Evolutionary conservation across 2,113 vertebrate genomes (phyloP).

Genomic region (Circaetus cinerascens): DNA sequence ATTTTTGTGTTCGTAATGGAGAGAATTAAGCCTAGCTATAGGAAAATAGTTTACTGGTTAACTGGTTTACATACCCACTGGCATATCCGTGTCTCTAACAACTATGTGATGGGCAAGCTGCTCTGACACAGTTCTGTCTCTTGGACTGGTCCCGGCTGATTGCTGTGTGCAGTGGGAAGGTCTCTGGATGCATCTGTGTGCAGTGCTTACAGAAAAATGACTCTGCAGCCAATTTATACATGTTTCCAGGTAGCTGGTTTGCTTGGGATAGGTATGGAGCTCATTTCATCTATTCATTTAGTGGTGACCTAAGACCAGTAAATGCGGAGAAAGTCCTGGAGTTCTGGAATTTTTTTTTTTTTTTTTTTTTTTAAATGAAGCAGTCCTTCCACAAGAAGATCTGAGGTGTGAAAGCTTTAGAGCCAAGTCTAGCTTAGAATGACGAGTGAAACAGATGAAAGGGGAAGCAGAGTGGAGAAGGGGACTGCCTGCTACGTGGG

Average conservation of each 20-base stretch:
- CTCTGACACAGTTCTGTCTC: background rate
- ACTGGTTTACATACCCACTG: background rate
- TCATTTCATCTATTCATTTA: background rate
- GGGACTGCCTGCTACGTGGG: fast-evolving
- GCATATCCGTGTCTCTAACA: background rate
- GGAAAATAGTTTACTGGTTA: background rate
- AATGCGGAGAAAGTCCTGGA: background rate
- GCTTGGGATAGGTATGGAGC: background rate
- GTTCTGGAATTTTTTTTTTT: background rate
- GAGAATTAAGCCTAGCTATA: background rate
- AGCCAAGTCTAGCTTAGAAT: background rate
- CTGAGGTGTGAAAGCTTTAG: background rate
- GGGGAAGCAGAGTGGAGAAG: background rate
- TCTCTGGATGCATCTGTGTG: background rate
- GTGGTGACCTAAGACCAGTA: background rate
- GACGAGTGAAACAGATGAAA: background rate
- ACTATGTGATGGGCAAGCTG: background rate
- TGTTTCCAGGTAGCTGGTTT: background rate
- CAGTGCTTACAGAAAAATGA: background rate
- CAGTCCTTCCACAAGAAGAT: background rate
- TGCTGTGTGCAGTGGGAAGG: background rate
- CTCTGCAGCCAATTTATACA: background rate
- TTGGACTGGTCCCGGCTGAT: background rate
- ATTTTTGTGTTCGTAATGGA: background rate
- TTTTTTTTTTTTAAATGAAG: background rate